phyloP scores from a whole-genome alignment of 2,797 vertebrate genomes.

The Neopelma chrysocephalum region DNA sequence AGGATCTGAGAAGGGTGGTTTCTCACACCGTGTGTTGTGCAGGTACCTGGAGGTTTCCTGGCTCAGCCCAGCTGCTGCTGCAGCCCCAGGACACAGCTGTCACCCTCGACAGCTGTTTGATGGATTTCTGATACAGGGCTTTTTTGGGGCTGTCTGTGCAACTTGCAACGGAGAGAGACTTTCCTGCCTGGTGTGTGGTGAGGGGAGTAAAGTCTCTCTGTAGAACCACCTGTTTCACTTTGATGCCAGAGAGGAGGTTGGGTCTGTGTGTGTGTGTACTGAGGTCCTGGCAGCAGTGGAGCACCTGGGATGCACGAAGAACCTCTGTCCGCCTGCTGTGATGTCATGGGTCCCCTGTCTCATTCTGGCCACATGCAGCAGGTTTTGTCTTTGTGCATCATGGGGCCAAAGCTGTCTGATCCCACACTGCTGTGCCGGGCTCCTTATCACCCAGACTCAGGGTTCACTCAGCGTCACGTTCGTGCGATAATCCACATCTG shows the following conservation, averaged over 20 bases:
- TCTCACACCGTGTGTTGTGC: neutral
- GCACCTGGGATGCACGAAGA: neutral
- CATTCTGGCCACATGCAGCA: fast-evolving
- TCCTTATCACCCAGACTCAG: neutral
- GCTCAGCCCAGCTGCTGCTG: neutral
- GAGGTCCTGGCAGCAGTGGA: fast-evolving
- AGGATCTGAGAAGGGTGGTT: neutral
- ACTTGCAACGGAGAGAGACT: neutral
- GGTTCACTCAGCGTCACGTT: fast-evolving
- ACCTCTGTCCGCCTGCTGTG: fast-evolving
- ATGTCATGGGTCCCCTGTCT: fast-evolving
- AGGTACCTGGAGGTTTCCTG: neutral
- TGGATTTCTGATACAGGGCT: neutral
- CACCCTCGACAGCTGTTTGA: neutral
- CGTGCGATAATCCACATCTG: neutral
- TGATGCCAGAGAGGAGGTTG: neutral
- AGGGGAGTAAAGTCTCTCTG: neutral
- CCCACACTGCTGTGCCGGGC: neutral
- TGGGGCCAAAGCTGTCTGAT: neutral
- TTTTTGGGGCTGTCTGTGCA: fast-evolving
- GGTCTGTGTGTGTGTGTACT: fast-evolving
- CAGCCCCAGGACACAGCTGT: neutral
- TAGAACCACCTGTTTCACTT: neutral
- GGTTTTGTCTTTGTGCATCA: neutral
- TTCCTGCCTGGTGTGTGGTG: neutral